These are phyloP conservation scores for Eutolmus rufibarbis DNA, from an alignment of 2,888 invertebrate species.

Conservation along the genomic window DNA sequence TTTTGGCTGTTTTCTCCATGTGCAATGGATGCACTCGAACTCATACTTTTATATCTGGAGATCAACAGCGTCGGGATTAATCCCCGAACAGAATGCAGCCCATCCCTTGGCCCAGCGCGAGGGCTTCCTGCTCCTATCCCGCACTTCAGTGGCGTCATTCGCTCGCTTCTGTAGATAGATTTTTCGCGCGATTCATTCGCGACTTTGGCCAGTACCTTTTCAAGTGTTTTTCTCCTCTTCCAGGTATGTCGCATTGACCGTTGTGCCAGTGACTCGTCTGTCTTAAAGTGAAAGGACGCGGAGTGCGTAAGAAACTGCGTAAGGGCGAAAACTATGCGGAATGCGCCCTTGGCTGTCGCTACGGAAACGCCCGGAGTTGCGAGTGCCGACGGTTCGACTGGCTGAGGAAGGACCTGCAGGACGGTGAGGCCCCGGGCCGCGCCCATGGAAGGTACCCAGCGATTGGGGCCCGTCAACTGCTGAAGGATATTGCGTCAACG, in stretches of 20 bases:
- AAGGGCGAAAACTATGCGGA: neutral
- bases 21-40: slow-evolving; percentile 24
- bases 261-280: neutral
- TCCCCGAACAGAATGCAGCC: neutral
- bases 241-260: neutral
- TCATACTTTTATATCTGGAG: slow-evolving; percentile 40
- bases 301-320: neutral
- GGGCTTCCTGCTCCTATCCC: neutral
- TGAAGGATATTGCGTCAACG: slow-evolving; percentile 12
- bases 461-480: neutral
- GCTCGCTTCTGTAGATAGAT: neutral
- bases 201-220: neutral
- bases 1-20: slow-evolving; percentile 44
- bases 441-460: neutral
- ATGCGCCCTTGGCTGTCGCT: neutral
- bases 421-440: neutral
- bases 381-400: neutral
- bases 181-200: neutral
- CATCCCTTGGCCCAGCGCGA: neutral
- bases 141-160: neutral
- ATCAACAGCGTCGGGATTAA: slow-evolving; percentile 23
- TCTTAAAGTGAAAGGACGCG: neutral
- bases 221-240: neutral
- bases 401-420: neutral
- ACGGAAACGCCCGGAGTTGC: neutral